These are phyloP conservation scores for Chouioia cunea DNA, from an alignment of 2,888 invertebrate species.

Conservation along the genomic window DNA sequence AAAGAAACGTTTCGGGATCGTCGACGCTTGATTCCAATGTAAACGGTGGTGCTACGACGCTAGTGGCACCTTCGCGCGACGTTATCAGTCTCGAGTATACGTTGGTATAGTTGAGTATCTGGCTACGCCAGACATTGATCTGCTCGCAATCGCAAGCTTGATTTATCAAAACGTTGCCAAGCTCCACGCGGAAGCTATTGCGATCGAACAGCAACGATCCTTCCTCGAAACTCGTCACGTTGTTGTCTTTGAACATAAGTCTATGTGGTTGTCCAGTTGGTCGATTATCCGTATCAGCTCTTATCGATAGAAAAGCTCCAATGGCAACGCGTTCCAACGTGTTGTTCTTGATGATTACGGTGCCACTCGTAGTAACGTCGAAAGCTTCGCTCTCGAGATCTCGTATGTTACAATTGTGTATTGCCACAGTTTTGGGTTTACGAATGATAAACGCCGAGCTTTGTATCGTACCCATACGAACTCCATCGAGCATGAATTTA, in stretches of 20 bases:
- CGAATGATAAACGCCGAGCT: constrained; percentile 80
- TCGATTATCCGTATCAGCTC: constrained; percentile 68
- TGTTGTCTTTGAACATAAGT: constrained; percentile 76
- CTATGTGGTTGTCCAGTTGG: constrained; percentile 69
- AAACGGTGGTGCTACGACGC: constrained; percentile 45
- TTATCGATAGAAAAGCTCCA: constrained; percentile 75
- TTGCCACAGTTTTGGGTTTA: constrained; percentile 74
- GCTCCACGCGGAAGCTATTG: constrained; percentile 71
- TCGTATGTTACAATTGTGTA: constrained; percentile 74
- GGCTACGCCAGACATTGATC: constrained; percentile 63
- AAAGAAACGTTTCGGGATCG: constrained; percentile 61
- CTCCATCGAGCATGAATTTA: constrained; percentile 76
- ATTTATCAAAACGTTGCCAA: constrained; percentile 74
- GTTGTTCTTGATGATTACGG: constrained; percentile 78
- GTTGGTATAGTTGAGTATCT: constrained; percentile 63
- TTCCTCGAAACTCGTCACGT: constrained; percentile 71
- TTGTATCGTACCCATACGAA: constrained; percentile 74
- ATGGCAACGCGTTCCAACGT: constrained; percentile 72
- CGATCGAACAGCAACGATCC: constrained; percentile 74
- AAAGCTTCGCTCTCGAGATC: constrained; percentile 77
- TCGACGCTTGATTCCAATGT: constrained; percentile 57
- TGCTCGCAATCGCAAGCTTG: constrained; percentile 74
- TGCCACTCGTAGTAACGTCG: constrained; percentile 73
- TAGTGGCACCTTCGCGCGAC: constrained; percentile 48
- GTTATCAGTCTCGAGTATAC: constrained; percentile 56